phyloP scores from a whole-genome alignment of 2,113 vertebrate genomes.

The Corythaixoides concolor region DNA sequence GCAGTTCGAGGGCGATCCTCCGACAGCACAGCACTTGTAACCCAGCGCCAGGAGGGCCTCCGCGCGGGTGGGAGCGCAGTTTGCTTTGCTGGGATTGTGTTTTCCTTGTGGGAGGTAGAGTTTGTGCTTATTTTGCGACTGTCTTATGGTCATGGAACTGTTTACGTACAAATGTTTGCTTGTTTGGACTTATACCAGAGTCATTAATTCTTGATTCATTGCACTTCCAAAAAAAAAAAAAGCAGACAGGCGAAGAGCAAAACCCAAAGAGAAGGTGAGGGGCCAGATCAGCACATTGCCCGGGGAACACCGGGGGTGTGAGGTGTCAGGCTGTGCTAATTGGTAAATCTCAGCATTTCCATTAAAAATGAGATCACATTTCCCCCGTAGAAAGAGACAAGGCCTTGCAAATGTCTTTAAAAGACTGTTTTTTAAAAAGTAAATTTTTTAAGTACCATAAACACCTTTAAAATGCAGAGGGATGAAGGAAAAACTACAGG shows the following conservation, averaged over 20 bases:
- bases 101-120: background rate
- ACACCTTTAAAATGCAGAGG: background rate
- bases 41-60: background rate
- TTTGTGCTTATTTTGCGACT: background rate
- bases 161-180: background rate
- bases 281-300: background rate
- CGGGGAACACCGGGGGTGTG: accelerated
- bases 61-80: background rate
- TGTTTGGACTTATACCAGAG: background rate
- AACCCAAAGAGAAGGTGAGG: background rate
- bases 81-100: background rate
- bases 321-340: slow-evolving; percentile 4
- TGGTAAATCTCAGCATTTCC: slow-evolving; percentile 29
- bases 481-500: background rate
- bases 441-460: background rate
- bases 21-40: accelerated
- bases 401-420: background rate
- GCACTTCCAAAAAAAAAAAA: background rate
- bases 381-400: background rate
- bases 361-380: slow-evolving; percentile 29
- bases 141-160: background rate
- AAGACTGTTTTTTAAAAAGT: background rate
- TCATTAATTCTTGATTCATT: background rate
- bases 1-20: background rate
- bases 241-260: background rate